phyloP scores from a whole-genome alignment of 2,113 vertebrate species.

The Kryptolebias marmoratus region DNA sequence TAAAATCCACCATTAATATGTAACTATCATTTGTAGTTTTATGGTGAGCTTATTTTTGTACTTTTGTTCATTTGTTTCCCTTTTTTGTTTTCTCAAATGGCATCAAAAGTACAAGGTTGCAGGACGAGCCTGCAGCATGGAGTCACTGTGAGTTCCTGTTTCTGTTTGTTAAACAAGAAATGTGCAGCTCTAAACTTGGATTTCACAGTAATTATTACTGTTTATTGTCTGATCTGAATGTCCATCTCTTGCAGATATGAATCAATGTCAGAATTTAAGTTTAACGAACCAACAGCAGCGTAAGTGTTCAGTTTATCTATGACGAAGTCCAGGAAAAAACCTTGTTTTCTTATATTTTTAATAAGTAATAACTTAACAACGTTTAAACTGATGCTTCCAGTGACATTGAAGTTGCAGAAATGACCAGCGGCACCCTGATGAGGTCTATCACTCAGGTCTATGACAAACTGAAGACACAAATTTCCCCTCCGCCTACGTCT shows the following conservation, averaged over 20 bases:
- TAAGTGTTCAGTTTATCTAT: conserved; percentile 38
- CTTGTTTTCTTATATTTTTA: not conserved
- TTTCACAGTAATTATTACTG: not conserved
- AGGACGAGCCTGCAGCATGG: rapidly evolving
- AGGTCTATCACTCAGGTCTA: conserved; percentile 26
- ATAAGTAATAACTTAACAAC: not conserved
- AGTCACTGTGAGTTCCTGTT: conserved; percentile 63
- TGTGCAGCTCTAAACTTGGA: not conserved
- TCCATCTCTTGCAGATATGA: conserved; percentile 50
- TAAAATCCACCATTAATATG: not conserved
- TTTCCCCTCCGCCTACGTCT: not conserved
- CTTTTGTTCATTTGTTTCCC: not conserved
- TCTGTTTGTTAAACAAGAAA: not conserved
- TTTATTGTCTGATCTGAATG: not conserved
- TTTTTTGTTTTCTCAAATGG: not conserved
- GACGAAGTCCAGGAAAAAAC: too few relatives aligned
- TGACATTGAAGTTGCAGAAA: conserved; percentile 23
- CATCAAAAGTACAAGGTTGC: not conserved
- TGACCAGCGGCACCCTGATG: conserved; percentile 11
- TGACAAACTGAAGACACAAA: conserved; percentile 29
- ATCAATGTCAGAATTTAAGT: not conserved
- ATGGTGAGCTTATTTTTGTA: not conserved
- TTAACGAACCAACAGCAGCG: not conserved
- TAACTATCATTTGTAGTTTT: not conserved
- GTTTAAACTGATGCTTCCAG: conserved; percentile 19